Evolutionary conservation across 2,797 vertebrate species (phyloP), one percentile per base, ranked within the genome.

Genomic region (Phaenicophaeus curvirostris): DNA sequence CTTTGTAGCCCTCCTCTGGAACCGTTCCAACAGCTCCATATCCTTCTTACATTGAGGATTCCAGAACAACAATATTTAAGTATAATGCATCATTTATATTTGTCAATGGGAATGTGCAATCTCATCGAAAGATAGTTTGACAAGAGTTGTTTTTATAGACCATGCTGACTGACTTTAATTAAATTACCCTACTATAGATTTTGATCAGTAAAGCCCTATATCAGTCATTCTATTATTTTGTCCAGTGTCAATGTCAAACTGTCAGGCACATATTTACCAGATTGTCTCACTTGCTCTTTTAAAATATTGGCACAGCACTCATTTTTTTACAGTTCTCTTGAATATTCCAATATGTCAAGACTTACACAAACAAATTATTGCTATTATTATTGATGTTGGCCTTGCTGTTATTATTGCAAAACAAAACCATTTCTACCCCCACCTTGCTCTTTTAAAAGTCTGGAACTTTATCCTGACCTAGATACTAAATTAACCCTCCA

Each of bases 61-160:
- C 39, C 39, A 39, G 39, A 39, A 39, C 39, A 39, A 39, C 39
- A 39, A 39, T 39, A 15, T 46, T 62, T 78, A 55, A 66, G 20
- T 58, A 23, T 33, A 63, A 63, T 89, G 41, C 50, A 78, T 58
- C 33, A 65, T 92, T 89, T 78, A 54, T 58, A 62, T 78, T 94
- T 94, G 88, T 88, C 73, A 84, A 54, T 1, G 1, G 1, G 42
- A 91, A 84, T 75, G 63, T 68, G 54, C 39, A 81, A 84, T 92
- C 54, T 90, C 66, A 86, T 24, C 4, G 3, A 86, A 88, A 91
- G 80, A 81, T 28, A 78, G 13, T 81, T 93, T 81, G 80, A 87
- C 71, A 93, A 69, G 68, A 77, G 17, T 58, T 95, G 77, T 94
- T 95, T 95, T 93, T 69, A 84, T 75, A 95, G 94, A 68, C 24